These are phyloP conservation scores for Trichonephila clavipes DNA, from an alignment of 1,140 invertebrate genomes.

Conservation along the genomic window DNA sequence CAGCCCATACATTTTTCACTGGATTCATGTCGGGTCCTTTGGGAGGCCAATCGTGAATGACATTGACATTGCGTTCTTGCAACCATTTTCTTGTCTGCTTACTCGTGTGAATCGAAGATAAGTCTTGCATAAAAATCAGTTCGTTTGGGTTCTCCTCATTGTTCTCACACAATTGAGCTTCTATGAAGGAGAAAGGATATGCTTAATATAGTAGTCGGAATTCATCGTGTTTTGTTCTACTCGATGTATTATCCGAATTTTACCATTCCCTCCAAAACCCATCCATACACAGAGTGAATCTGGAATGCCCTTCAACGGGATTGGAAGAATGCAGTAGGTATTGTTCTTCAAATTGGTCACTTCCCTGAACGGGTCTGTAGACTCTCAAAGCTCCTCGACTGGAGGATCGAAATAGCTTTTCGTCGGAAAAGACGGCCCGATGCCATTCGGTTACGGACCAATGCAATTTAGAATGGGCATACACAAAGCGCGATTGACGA, in stretches of 20 bases:
- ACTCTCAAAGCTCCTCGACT: background rate
- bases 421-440: slow-evolving; percentile 28
- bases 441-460: slow-evolving; percentile 12
- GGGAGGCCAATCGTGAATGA: too few species aligned
- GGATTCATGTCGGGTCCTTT: too few species aligned
- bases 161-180: background rate
- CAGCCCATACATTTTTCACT: too few species aligned
- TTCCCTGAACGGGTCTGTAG: background rate
- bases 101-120: too few species aligned
- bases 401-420: slow-evolving; percentile 5
- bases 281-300: slow-evolving; percentile 32
- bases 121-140: too few species aligned
- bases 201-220: background rate
- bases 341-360: too few species aligned
- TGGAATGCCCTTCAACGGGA: too few species aligned
- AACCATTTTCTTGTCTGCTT: too few species aligned
- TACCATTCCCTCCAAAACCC: background rate
- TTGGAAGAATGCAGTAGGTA: background rate
- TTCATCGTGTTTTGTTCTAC: background rate
- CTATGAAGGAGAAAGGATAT: too few species aligned
- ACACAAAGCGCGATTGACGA: background rate
- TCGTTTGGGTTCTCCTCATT: background rate
- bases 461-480: background rate
- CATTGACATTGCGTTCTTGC: too few species aligned
- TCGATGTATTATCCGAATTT: background rate